These are phyloP conservation scores for Tinea trinotella DNA, from an alignment of 2,888 invertebrate genomes.

Conservation along the genomic window DNA sequence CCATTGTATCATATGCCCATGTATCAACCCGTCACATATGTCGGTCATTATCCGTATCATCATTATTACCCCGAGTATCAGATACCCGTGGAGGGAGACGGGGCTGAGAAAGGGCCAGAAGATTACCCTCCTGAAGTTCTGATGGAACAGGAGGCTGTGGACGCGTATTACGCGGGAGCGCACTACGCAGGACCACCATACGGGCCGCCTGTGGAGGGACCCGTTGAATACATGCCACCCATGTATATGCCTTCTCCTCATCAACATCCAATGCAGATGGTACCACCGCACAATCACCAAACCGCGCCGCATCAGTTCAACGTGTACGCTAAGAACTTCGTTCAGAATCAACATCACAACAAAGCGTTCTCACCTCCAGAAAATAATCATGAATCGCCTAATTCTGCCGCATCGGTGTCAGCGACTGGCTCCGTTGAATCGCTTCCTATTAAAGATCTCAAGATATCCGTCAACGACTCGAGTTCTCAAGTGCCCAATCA, in stretches of 20 bases:
- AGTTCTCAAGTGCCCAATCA: slow-evolving; percentile 53
- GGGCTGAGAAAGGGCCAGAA: slow-evolving; percentile 55
- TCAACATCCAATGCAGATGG: slow-evolving; percentile 43
- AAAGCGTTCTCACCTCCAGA: slow-evolving; percentile 33
- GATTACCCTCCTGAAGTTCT: slow-evolving; percentile 61
- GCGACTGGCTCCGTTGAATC: slow-evolving; percentile 42
- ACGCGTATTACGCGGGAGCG: slow-evolving; percentile 57
- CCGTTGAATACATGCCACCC: slow-evolving; percentile 57
- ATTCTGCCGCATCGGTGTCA: slow-evolving; percentile 34
- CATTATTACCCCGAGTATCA: slow-evolving; percentile 64
- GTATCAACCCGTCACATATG: slow-evolving; percentile 59
- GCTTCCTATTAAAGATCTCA: slow-evolving; percentile 58
- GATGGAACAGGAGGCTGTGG: slow-evolving; percentile 64
- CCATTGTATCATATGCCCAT: slow-evolving; percentile 67
- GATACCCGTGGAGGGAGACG: slow-evolving; percentile 57
- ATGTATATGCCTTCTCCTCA: slow-evolving; percentile 57
- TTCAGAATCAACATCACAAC: slow-evolving; percentile 50
- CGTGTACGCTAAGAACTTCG: slow-evolving; percentile 65
- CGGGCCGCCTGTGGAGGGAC: slow-evolving; percentile 50
- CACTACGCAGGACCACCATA: slow-evolving; percentile 51
- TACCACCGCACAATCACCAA: slow-evolving; percentile 40
- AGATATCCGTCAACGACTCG: slow-evolving; percentile 42
- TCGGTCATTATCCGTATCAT: slow-evolving; percentile 60
- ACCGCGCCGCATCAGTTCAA: slow-evolving; percentile 60
- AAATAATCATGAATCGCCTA: slow-evolving; percentile 40